phyloP scores from a whole-genome alignment of 2,888 invertebrate genomes.

The Oligia fasciuncula region DNA sequence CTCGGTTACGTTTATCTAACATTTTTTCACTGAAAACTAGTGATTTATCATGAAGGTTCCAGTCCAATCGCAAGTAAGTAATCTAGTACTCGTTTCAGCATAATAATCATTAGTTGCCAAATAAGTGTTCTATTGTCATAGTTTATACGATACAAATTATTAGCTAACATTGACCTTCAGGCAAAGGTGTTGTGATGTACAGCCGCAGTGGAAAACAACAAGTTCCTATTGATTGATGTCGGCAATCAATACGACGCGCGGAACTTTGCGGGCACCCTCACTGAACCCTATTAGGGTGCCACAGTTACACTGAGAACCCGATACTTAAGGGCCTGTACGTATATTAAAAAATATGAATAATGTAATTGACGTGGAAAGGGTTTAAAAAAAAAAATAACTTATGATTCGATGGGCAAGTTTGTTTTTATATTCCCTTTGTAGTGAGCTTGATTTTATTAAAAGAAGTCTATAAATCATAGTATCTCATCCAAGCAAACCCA shows the following conservation, averaged over 20 bases:
- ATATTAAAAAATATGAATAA: constrained; percentile 13
- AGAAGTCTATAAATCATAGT: not conserved
- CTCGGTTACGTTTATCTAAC: not conserved
- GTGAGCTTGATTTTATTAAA: not conserved
- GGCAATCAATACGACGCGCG: constrained; percentile 44
- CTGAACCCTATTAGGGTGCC: constrained; percentile 41
- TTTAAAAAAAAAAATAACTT: not conserved
- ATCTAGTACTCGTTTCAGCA: not conserved
- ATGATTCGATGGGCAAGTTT: not conserved
- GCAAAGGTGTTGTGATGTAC: constrained; percentile 50
- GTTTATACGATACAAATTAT: constrained; percentile 10
- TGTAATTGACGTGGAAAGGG: not conserved
- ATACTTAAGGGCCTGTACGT: constrained; percentile 8
- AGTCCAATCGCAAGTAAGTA: not conserved
- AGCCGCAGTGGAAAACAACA: constrained; percentile 48
- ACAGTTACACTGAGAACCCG: constrained; percentile 28
- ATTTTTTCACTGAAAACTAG: not conserved
- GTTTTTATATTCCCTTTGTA: not conserved
- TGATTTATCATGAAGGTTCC: not conserved
- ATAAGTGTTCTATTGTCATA: not conserved
- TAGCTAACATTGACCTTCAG: constrained; percentile 32
- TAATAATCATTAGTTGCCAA: not conserved
- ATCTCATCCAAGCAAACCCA: not conserved
- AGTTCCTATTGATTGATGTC: constrained; percentile 57
- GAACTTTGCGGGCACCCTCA: constrained; percentile 41